Conservation (phyloP, 2,113 vertebrate genomes). For the Papio anubis region DNA sequence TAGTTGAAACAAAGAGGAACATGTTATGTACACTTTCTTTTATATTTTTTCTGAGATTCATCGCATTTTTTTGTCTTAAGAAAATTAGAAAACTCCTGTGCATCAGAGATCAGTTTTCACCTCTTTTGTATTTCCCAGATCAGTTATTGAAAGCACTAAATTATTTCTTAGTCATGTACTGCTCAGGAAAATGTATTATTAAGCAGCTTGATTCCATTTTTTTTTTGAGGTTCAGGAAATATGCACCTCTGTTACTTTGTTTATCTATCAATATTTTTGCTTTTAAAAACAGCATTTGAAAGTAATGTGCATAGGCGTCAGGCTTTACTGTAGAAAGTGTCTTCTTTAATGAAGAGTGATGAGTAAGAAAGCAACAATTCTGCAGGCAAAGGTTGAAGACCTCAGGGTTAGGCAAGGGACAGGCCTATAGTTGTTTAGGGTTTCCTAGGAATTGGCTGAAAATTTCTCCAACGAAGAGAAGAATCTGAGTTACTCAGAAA, state of each 20-base stretch:
- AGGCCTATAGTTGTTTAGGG: too few relatives aligned
- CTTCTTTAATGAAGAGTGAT: fast-evolving
- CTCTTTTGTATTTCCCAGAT: background rate
- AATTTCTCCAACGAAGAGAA: background rate
- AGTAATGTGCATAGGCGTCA: background rate
- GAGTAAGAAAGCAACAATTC: background rate
- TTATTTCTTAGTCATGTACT: background rate
- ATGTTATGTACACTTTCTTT: background rate
- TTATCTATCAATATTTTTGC: background rate
- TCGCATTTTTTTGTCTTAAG: background rate
- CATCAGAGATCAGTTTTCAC: background rate
- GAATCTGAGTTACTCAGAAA: background rate
- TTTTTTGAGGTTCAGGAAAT: background rate
- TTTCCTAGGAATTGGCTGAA: background rate
- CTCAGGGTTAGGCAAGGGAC: too few relatives aligned
- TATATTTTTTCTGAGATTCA: background rate
- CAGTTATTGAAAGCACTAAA: background rate
- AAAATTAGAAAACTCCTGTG: background rate
- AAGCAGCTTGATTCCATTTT: background rate
- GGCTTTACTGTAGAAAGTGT: background rate
- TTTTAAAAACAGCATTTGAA: background rate
- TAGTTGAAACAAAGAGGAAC: background rate
- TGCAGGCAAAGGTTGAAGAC: background rate
- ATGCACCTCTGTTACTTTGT: background rate
- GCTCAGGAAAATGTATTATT: background rate